phyloP scores from a whole-genome alignment of 64 coral and sea anemone genomes.

The Anthopleura sola region DNA sequence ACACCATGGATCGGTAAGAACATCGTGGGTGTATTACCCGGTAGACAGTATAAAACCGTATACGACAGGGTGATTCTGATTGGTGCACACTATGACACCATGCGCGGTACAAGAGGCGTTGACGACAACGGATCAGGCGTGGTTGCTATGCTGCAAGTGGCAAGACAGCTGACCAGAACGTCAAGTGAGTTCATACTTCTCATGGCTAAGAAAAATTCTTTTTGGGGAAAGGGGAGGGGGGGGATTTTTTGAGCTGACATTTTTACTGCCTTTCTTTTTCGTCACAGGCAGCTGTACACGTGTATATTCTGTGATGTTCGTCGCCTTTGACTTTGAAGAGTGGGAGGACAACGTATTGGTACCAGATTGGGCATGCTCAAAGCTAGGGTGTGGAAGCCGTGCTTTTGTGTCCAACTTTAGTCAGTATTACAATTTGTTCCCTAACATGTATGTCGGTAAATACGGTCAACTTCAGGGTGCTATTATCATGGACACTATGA shows the following conservation, averaged over 20 bases:
- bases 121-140: constrained; percentile 74
- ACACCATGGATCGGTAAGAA: constrained; percentile 26
- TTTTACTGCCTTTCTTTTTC: no score
- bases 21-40: constrained; percentile 54
- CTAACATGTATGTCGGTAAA: no score
- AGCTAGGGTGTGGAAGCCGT: no score
- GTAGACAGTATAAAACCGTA: constrained; percentile 25
- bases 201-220: no score
- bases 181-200: neutral
- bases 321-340: constrained; percentile 71
- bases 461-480: constrained; percentile 41
- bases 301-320: constrained; percentile 52
- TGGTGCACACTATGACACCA: constrained; percentile 71
- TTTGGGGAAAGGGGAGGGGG: no score
- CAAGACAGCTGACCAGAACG: constrained; percentile 26
- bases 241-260: no score
- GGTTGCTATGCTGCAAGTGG: constrained; percentile 58
- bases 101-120: constrained; percentile 50
- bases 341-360: constrained; percentile 27
- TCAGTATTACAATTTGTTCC: no score
- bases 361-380: constrained; percentile 1
- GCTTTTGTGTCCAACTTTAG: no score
- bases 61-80: constrained; percentile 64
- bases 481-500: constrained; percentile 55
- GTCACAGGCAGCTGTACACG: constrained; percentile 17